Evolutionary conservation across 2,797 vertebrate species (phyloP), one percentile per base, ranked within the genome.

Genomic region (Scolopax bukidnonensis): DNA sequence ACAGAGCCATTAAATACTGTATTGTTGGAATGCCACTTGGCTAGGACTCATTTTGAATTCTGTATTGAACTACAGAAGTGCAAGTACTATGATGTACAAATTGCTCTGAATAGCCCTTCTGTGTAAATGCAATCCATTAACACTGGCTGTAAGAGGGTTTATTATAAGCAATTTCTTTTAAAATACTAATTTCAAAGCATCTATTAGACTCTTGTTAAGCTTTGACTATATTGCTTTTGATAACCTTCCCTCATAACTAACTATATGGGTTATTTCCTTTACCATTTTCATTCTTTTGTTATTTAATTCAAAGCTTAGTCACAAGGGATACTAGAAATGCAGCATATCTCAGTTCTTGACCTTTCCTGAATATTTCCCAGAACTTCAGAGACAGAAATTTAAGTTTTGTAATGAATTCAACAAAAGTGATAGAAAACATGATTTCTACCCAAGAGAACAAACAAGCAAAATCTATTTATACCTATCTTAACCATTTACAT

Each of bases 151-250:
- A 93, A 85, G 56, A 82, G 48, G 19, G 13, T 41, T 85, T 89
- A 76, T 89, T 93, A 63, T 27, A 92, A 71, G 45, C 16, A 78
- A 41, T 80, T 63, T 89, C 7, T 91, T 92, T 87, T 65, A 82
- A 91, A 90, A 92, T 48, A 94, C 28, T 87, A 47, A 71, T 83
- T 93, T 80, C 2, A 94, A 96, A 93, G 24, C 16, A 78, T 61
- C 68, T 69, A 51, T 94, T 91, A 87, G 15, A 57, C 13, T 83
- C 60, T 54, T 78, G 28, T 87, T 92, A 77, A 43, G 16, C 77
- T 89, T 83, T 54, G 20, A 71, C 16, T 80, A 17, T 74, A 60
- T 71, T 80, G 32, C 27, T 71, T 38, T 76, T 87, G 43, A 70
- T 80, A 92, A 87, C n/a, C 7, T 92, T 86, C 30, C 18, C 25